A percentile compares a stretch with the other conserved stretches of the same genome.
Conservation (phyloP, 2,888 invertebrate genomes). For the Brenthis ino region DNA sequence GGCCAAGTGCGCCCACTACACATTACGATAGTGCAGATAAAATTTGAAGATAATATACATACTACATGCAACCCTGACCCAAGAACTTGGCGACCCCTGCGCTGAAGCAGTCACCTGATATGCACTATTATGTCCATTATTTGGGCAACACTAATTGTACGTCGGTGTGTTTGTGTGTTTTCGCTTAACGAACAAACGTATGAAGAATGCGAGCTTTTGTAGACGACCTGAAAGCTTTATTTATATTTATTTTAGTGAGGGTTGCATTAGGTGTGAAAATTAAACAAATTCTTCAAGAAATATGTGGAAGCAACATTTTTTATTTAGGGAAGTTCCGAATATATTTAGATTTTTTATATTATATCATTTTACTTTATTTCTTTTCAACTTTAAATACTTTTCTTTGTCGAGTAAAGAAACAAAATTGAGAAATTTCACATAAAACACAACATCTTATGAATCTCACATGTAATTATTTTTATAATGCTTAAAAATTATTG, state of each 20-base stretch:
- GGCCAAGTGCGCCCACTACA: too few relatives aligned
- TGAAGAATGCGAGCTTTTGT: conserved; percentile 30
- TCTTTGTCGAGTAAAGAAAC: too few relatives aligned
- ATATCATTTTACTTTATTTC: too few relatives aligned
- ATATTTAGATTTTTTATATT: too few relatives aligned
- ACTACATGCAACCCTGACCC: not conserved
- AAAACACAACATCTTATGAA: too few relatives aligned
- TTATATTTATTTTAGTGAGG: conserved; percentile 25
- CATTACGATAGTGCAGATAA: too few relatives aligned
- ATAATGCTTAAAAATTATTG: too few relatives aligned
- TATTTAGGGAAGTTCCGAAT: not conserved
- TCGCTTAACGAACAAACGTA: conserved; percentile 29
- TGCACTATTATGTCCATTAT: conserved; percentile 46
- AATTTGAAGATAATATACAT: too few relatives aligned
- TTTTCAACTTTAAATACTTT: too few relatives aligned
- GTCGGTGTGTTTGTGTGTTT: conserved; percentile 35
- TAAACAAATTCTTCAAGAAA: not conserved
- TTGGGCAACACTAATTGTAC: conserved; percentile 47
- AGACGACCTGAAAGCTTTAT: conserved; percentile 17
- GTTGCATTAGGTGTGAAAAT: conserved; percentile 17
- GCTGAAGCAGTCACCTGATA: conserved; percentile 43
- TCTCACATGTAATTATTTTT: too few relatives aligned
- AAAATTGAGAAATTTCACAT: too few relatives aligned
- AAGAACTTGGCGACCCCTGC: conserved; percentile 4
- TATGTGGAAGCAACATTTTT: not conserved